phyloP scores from a whole-genome alignment of 2,888 invertebrate species.

The Siphlonurus alternatus region DNA sequence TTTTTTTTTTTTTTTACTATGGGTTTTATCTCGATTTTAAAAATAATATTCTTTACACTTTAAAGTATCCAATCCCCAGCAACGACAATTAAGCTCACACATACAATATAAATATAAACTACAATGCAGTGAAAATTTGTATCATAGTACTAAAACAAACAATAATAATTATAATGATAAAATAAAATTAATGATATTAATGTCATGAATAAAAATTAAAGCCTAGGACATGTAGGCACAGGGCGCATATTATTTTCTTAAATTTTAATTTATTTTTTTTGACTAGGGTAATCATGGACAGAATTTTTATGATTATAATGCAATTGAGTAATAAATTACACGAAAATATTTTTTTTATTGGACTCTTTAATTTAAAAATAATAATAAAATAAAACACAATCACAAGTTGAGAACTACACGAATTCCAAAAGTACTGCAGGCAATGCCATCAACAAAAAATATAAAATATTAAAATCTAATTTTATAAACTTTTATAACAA shows the following conservation, averaged over 20 bases:
- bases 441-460: too few relatives aligned
- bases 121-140: neutral
- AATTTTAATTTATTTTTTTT: neutral
- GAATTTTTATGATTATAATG: neutral
- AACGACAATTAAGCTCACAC: neutral
- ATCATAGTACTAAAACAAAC: neutral
- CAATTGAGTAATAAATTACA: too few relatives aligned
- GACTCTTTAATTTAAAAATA: too few relatives aligned
- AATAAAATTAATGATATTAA: neutral
- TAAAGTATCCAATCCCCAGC: neutral
- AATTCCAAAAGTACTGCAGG: too few relatives aligned
- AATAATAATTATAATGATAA: neutral
- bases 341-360: too few relatives aligned
- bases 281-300: neutral
- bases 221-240: neutral
- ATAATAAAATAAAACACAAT: too few relatives aligned
- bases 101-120: neutral
- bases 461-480: too few relatives aligned
- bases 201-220: neutral
- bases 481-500: too few relatives aligned
- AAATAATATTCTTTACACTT: too few relatives aligned
- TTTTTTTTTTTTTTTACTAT: too few relatives aligned
- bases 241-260: neutral
- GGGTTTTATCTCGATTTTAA: too few relatives aligned
- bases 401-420: too few relatives aligned